Conservation (phyloP, 2,797 vertebrate genomes). For the Hyperoplus lanceolatus region DNA sequence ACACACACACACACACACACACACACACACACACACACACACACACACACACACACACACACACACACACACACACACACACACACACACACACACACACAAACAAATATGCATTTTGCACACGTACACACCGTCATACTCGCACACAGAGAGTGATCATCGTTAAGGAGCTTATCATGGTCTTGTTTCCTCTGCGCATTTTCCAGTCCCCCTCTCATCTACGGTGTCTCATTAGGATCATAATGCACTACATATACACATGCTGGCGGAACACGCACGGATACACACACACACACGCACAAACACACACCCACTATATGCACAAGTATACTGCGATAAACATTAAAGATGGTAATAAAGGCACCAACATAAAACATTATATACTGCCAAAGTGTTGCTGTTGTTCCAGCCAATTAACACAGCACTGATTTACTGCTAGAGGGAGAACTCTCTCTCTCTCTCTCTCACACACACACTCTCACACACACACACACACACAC, state of each 20-base stretch:
- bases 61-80: constrained; percentile 84
- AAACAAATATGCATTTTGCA: constrained; percentile 71
- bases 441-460: constrained; percentile 71
- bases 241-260: constrained; percentile 75
- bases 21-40: constrained; percentile 67
- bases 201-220: constrained; percentile 76
- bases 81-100: constrained; percentile 75
- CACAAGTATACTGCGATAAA: constrained; percentile 55
- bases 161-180: constrained; percentile 98
- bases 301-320: constrained; percentile 25
- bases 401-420: constrained; percentile 99
- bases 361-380: constrained; percentile 99
- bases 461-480: background rate
- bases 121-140: constrained; percentile 66
- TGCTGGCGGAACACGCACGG: constrained; percentile 26
- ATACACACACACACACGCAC: constrained; percentile 11
- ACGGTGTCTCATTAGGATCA: constrained; percentile 79
- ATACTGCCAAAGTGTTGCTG: constrained; percentile 99
- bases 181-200: constrained; percentile 78
- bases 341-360: constrained; percentile 97
- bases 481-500: background rate
- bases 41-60: constrained; percentile 60
- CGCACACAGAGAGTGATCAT: constrained; percentile 91
- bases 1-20: constrained; percentile 65
- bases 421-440: constrained; percentile 95